phyloP scores from a whole-genome alignment of 2,888 invertebrate genomes.

The Zygogramma bicolorata region DNA sequence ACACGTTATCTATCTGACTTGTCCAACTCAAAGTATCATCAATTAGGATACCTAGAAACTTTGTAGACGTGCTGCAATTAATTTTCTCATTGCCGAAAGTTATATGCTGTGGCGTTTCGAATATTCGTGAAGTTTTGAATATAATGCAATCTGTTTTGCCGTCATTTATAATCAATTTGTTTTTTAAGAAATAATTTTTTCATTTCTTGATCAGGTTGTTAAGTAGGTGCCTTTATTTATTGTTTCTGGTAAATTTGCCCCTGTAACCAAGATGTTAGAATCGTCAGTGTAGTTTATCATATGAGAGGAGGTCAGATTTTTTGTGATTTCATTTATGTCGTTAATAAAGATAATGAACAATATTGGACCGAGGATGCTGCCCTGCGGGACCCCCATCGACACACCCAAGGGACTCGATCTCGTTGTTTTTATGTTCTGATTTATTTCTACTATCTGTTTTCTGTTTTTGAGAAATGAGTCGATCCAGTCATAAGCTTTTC shows the following conservation, averaged over 20 bases:
- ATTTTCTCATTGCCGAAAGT: background rate
- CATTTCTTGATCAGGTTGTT: background rate
- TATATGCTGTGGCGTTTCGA: background rate
- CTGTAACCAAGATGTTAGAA: background rate
- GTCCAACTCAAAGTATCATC: slow-evolving; percentile 8
- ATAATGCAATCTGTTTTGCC: too few relatives aligned
- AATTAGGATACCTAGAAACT: background rate
- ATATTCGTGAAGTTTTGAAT: background rate
- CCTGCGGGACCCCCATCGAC: background rate
- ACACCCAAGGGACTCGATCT: background rate
- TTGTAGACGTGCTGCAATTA: background rate
- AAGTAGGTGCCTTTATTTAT: background rate
- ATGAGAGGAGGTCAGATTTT: background rate
- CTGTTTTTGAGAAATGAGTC: background rate
- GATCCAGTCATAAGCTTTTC: background rate
- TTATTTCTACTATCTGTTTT: background rate
- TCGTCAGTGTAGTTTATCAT: background rate
- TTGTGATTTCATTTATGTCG: too few relatives aligned
- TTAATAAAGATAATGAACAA: background rate
- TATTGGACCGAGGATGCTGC: background rate
- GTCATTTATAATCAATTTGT: slow-evolving; percentile 2
- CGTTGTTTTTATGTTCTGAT: background rate
- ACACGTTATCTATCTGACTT: slow-evolving; percentile 1
- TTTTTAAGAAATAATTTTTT: background rate
- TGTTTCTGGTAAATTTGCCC: background rate